Evolutionary conservation across 2,888 invertebrate genomes (phyloP).

Genomic region (Fissipunctia ypsillon): DNA sequence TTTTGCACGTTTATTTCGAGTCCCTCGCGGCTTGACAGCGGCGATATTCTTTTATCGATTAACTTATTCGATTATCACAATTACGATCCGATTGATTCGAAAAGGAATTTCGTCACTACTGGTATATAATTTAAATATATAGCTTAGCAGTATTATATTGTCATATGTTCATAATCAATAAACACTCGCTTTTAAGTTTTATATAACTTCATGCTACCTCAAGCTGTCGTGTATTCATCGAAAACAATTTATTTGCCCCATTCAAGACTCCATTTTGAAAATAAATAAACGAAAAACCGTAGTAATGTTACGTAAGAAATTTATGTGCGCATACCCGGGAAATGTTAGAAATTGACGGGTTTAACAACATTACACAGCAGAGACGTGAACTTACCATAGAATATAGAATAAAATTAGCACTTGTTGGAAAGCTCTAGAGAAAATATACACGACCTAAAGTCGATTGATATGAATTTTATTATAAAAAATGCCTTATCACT

Average conservation of each 20-base stretch:
- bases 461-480: constrained; percentile 61
- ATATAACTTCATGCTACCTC: constrained; percentile 84
- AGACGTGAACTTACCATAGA: constrained; percentile 11
- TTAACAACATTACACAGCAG: constrained; percentile 8
- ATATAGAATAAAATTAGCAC: constrained; percentile 64
- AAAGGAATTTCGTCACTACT: constrained; percentile 46
- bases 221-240: constrained; percentile 79
- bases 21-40: constrained; percentile 16
- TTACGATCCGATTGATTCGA: constrained; percentile 23
- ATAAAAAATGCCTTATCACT: constrained; percentile 71
- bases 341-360: not conserved
- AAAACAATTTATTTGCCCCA: constrained; percentile 61
- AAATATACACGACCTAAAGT: constrained; percentile 72
- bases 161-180: constrained; percentile 73
- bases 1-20: constrained; percentile 38
- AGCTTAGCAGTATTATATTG: constrained; percentile 87
- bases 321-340: too few species aligned
- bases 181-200: constrained; percentile 74
- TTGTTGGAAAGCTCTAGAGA: constrained; percentile 70
- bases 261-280: constrained; percentile 50
- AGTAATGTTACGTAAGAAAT: not conserved
- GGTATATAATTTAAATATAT: constrained; percentile 75
- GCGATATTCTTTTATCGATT: constrained; percentile 46
- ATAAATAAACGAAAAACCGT: constrained; percentile 23
- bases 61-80: constrained; percentile 42